Evolutionary conservation across 2,888 invertebrate species (phyloP).

Genomic region (Abscondita cerata): DNA sequence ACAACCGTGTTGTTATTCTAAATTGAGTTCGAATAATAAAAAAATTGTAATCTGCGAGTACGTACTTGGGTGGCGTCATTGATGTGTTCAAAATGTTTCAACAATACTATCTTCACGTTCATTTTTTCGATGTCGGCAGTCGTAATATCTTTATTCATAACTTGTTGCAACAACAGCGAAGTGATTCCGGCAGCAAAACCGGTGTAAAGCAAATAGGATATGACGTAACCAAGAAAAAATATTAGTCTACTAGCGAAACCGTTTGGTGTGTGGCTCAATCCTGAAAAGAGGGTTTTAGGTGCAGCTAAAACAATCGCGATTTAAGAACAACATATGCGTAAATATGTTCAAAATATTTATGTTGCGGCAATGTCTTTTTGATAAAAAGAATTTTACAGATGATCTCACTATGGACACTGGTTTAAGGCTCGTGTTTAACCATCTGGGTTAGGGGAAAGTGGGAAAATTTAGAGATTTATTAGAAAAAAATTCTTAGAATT

Average conservation of each 20-base stretch:
- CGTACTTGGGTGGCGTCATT: background rate
- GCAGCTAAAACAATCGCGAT: background rate
- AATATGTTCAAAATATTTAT: background rate
- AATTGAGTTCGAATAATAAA: background rate
- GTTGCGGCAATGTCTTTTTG: background rate
- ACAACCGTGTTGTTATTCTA: constrained; percentile 24
- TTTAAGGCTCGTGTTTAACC: too few relatives aligned
- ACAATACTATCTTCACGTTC: constrained; percentile 26
- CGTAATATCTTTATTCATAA: constrained; percentile 35
- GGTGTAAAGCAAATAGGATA: constrained; percentile 51
- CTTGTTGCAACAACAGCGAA: constrained; percentile 49
- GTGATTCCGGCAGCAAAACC: constrained; percentile 54
- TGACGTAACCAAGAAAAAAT: constrained; percentile 50
- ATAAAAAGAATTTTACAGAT: background rate
- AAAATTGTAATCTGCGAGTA: too few relatives aligned
- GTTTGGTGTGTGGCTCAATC: constrained; percentile 48
- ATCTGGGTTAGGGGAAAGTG: too few relatives aligned
- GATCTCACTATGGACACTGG: too few relatives aligned
- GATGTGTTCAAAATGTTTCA: background rate
- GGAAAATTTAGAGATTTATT: too few relatives aligned
- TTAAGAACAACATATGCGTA: too few relatives aligned
- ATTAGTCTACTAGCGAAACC: constrained; percentile 48
- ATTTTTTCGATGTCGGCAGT: constrained; percentile 36
- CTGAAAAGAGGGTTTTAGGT: constrained; percentile 34
- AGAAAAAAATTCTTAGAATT: too few relatives aligned